phyloP scores from a whole-genome alignment of 2,113 vertebrate genomes.

The Macroglossus sobrinus region DNA sequence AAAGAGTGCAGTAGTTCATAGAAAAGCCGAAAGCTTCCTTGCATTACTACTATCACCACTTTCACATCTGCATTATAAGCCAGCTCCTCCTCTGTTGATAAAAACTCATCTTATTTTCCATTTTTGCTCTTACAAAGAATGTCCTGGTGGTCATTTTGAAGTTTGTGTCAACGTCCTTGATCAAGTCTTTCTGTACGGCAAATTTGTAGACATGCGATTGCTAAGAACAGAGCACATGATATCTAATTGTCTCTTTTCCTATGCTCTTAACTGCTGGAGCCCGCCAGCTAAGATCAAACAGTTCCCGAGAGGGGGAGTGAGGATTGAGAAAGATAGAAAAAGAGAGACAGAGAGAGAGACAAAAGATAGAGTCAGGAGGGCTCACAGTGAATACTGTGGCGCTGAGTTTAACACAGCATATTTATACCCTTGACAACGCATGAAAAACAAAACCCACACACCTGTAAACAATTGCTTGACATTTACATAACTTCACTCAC shows the following conservation, averaged over 20 bases:
- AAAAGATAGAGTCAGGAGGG: too few relatives aligned
- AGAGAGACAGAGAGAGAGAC: too few relatives aligned
- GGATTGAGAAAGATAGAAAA: too few relatives aligned
- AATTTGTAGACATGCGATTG: rapidly evolving
- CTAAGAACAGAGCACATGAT: neutral
- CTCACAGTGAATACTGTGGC: too few relatives aligned
- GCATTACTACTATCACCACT: neutral
- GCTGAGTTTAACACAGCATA: too few relatives aligned
- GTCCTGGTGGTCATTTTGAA: neutral
- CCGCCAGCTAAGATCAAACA: too few relatives aligned
- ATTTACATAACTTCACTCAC: too few relatives aligned
- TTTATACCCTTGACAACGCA: too few relatives aligned
- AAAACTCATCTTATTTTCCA: neutral
- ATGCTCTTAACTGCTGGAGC: too few relatives aligned
- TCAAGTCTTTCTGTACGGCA: neutral
- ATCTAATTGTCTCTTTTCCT: neutral
- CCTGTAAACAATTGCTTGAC: too few relatives aligned
- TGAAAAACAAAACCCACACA: too few relatives aligned
- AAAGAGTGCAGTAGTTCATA: neutral
- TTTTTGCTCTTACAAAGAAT: neutral
- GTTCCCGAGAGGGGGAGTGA: too few relatives aligned
- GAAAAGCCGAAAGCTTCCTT: neutral
- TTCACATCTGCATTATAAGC: neutral
- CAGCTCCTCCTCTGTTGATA: neutral
- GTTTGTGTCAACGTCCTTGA: rapidly evolving